Conservation (phyloP, 2,797 vertebrate species). For the Ctenopoma kingsleyae region DNA sequence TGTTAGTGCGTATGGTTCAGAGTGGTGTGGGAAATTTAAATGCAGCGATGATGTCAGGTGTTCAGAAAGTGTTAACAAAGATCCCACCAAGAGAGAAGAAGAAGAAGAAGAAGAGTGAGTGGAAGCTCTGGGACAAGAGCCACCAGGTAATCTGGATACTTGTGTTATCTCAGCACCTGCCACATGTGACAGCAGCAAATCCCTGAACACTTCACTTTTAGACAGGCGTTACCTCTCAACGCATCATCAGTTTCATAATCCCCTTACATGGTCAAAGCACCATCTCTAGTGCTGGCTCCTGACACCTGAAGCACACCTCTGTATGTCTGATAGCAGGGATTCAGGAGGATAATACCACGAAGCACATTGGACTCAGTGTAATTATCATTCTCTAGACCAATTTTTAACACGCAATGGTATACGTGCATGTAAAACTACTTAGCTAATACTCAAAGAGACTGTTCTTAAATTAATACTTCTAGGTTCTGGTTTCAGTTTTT, state of each 20-base stretch:
- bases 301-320: conserved; percentile 73
- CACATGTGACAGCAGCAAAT: conserved; percentile 78
- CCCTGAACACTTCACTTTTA: conserved; percentile 79
- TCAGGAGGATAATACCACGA: conserved; percentile 67
- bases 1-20: background rate
- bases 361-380: conserved; percentile 52
- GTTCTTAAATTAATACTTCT: conserved; percentile 24
- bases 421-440: conserved; percentile 40
- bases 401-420: conserved; percentile 44
- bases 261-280: conserved; percentile 80
- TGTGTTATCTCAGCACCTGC: conserved; percentile 79
- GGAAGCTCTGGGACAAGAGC: conserved; percentile 47
- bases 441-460: conserved; percentile 24
- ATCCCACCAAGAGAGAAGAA: conserved; percentile 47
- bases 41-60: conserved; percentile 45
- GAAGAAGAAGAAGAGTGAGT: conserved; percentile 2
- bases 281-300: conserved; percentile 64
- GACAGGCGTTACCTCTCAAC: conserved; percentile 81
- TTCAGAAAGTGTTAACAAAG: conserved; percentile 54
- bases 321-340: conserved; percentile 71
- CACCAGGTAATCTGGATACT: conserved; percentile 79
- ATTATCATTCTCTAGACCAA: conserved; percentile 68
- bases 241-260: conserved; percentile 86
- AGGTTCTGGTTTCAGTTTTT: conserved; percentile 18
- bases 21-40: conserved; percentile 38